Conservation (phyloP, 2,797 vertebrate species). For the Urosaurus nigricauda region DNA sequence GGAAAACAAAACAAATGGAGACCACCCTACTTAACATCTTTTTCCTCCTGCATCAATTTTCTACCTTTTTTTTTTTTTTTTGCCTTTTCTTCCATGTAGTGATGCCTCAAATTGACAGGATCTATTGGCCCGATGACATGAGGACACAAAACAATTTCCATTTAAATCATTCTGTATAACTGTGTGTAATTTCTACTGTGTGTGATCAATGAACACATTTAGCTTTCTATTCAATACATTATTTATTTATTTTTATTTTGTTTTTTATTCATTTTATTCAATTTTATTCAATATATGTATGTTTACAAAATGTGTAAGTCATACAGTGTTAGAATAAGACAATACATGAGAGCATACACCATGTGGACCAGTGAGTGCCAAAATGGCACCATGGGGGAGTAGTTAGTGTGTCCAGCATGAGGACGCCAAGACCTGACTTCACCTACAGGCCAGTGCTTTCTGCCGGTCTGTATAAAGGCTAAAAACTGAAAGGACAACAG, state of each 20-base stretch:
- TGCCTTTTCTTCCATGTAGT: neutral
- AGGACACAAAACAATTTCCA: no score
- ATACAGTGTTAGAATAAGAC: neutral
- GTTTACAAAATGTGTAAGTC: neutral
- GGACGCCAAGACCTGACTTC: no score
- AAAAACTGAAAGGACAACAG: neutral
- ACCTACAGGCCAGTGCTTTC: no score
- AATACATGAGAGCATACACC: no score
- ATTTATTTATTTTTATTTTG: no score
- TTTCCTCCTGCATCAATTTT: fast-evolving
- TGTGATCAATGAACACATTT: neutral
- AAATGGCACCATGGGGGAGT: no score
- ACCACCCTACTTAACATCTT: neutral
- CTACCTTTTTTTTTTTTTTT: neutral
- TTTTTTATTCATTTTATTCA: no score
- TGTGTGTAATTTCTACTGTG: neutral
- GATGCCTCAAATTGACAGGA: neutral
- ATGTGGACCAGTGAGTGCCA: no score
- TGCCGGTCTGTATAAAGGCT: no score
- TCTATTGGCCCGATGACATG: neutral
- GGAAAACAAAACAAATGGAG: neutral
- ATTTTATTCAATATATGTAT: neutral
- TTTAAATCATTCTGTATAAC: no score
- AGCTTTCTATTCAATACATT: no score
- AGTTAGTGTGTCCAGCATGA: no score